Evolutionary conservation across 2,888 invertebrate genomes (phyloP).

Genomic region (Hirudinaria manillensis): DNA sequence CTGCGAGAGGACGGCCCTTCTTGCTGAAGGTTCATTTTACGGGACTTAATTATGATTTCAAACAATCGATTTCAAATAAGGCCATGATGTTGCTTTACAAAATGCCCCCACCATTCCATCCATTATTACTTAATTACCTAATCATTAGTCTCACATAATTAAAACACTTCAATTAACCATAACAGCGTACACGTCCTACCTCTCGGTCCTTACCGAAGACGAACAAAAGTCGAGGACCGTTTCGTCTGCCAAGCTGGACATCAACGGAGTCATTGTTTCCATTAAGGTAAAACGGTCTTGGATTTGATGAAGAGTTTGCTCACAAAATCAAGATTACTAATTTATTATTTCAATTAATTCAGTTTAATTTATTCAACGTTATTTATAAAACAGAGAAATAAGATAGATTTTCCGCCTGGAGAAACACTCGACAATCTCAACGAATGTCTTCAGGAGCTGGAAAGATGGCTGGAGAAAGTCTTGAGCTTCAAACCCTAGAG

Average conservation of each 20-base stretch:
- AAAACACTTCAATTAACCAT: background rate
- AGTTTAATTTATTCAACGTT: background rate
- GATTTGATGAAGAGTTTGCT: background rate
- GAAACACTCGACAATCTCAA: background rate
- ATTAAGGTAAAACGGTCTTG: slow-evolving; percentile 43
- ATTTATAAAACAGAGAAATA: slow-evolving; percentile 16
- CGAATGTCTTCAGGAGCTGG: background rate
- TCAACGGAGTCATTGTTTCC: slow-evolving; percentile 45
- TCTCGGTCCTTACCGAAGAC: slow-evolving; percentile 9
- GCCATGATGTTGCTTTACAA: no score
- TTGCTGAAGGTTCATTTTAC: slow-evolving; percentile 41
- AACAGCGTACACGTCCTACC: background rate
- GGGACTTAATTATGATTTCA: no score
- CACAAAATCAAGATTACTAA: background rate
- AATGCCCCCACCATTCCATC: no score
- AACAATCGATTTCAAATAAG: slow-evolving; percentile 17
- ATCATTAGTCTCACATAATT: background rate
- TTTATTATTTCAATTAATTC: slow-evolving; percentile 11
- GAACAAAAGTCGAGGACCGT: slow-evolving; percentile 42
- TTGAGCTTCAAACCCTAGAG: background rate
- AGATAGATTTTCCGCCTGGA: background rate
- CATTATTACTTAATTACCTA: no score
- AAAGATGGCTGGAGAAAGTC: background rate
- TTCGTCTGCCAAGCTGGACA: slow-evolving; percentile 48
- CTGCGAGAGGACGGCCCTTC: slow-evolving; percentile 41